Evolutionary conservation across 2,888 invertebrate genomes (phyloP), one percentile per base, ranked within the genome.

Genomic region (Taenaris catops): DNA sequence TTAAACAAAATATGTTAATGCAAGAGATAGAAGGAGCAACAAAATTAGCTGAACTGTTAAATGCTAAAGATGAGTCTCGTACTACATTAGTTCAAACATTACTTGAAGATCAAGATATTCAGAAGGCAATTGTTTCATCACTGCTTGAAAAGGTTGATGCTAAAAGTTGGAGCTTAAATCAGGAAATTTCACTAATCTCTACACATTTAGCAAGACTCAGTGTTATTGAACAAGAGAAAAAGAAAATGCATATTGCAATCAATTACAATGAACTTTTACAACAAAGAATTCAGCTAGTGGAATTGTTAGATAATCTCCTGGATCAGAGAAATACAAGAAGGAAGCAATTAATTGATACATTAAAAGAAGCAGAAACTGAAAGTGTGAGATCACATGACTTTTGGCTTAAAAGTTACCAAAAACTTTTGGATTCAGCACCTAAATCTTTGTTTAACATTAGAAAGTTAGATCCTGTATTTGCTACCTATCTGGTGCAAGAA

Each of bases 321-420:
- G 84, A 89, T 16, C 93, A 94, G 66, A 91, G 93, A 66, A 89
- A 88, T 51, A 87, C 88, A 47, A 84, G 94, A 48, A 88, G 91
- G 48, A 72, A 87, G 38, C 91, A 94, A 59, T 74, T 94, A 27
- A 69, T 93, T 38, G 88, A 90, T 7, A 92, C 92, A 0, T 74
- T 94, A 55, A 87, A 89, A 53, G 91, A 91, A 58, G 92, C 96
- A 88, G 95, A 96, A 69, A 79, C 49, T 48, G 79, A 87, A 48
- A 83, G 74, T 39, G 75, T 79, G 47, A 74, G 65, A 28, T 69
- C 80, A 1, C 75, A 88, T 50, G 91, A 91, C 58, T 94, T 92
- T 65, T 94, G 94, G 94, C 72, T 94, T 45, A 87, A 90, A 57
- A 96, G 96, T 68, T 96, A 95, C 68, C 96, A 96, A 68, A 90